A percentile compares a stretch with the other conserved stretches of the same genome.
These are phyloP conservation scores for Lottia gigantea DNA, from an alignment of 2,888 invertebrate genomes.

Conservation along the genomic window DNA sequence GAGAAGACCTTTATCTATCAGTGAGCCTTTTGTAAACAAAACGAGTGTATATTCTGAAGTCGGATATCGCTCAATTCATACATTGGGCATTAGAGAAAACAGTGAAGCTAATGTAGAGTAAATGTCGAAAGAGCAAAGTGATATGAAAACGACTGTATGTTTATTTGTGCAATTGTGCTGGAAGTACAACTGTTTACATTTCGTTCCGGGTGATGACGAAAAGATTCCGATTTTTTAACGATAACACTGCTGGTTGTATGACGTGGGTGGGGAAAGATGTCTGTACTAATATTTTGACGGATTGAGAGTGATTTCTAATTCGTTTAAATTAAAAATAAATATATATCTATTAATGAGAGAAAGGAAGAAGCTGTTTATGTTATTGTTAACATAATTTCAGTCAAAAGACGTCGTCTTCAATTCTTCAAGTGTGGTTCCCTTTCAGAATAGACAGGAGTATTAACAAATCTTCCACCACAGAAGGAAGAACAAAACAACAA, in stretches of 20 bases:
- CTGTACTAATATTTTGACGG: slow-evolving; percentile 10
- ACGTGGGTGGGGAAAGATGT: slow-evolving; percentile 3
- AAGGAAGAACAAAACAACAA: no score
- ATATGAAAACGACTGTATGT: slow-evolving; percentile 19
- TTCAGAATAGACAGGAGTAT: no score
- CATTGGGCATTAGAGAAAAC: slow-evolving; percentile 8
- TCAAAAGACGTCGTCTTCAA: not conserved
- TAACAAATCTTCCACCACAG: no score
- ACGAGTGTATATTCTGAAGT: slow-evolving; percentile 7
- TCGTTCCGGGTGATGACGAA: slow-evolving; percentile 22
- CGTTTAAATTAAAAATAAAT: slow-evolving; percentile 11
- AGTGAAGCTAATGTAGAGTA: slow-evolving; percentile 6
- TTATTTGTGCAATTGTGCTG: slow-evolving; percentile 25
- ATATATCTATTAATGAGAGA: slow-evolving; percentile 2
- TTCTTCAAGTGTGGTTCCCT: no score
- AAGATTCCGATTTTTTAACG: slow-evolving; percentile 18
- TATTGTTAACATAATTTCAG: not conserved
- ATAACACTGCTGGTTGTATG: slow-evolving; percentile 7
- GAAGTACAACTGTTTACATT: slow-evolving; percentile 24
- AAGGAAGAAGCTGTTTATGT: not conserved
- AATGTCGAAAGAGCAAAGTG: slow-evolving; percentile 18
- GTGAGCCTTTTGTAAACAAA: slow-evolving; percentile 12
- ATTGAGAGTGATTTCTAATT: slow-evolving; percentile 8
- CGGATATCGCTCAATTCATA: slow-evolving; percentile 9
- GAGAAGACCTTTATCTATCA: slow-evolving; percentile 12